Evolutionary conservation across 2,888 invertebrate genomes (phyloP).

Genomic region (Teinopalpus imperialis): DNA sequence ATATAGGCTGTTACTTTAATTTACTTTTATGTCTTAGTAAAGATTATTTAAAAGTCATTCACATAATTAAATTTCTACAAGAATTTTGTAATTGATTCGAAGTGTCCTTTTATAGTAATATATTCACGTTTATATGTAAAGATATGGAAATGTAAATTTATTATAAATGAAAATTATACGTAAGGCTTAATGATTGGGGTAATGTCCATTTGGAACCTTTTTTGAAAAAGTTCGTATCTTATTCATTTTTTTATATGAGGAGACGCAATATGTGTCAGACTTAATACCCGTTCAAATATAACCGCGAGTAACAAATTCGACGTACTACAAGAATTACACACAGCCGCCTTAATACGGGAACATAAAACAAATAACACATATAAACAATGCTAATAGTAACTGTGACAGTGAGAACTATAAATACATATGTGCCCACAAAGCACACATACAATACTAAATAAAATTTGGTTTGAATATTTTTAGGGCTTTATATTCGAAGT

Average conservation of each 20-base stretch:
- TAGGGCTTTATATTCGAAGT: no score
- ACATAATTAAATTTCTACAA: no score
- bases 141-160: no score
- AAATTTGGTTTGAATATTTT: no score
- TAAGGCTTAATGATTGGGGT: slow-evolving; percentile 7
- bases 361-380: slow-evolving; percentile 20
- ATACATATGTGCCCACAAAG: not conserved
- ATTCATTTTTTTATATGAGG: slow-evolving; percentile 29
- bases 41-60: no score
- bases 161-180: no score
- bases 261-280: slow-evolving; percentile 29
- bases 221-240: slow-evolving; percentile 21
- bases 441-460: no score
- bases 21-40: no score
- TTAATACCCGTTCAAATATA: slow-evolving; percentile 29
- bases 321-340: slow-evolving; percentile 9
- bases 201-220: not conserved
- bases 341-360: slow-evolving; percentile 6
- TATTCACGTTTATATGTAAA: no score
- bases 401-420: slow-evolving; percentile 1
- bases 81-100: no score
- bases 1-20: no score
- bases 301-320: slow-evolving; percentile 21
- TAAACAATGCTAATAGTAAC: slow-evolving; percentile 19
- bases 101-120: no score